phyloP scores from a whole-genome alignment of 2,113 vertebrate genomes.

The Orthochromis indermauri region DNA sequence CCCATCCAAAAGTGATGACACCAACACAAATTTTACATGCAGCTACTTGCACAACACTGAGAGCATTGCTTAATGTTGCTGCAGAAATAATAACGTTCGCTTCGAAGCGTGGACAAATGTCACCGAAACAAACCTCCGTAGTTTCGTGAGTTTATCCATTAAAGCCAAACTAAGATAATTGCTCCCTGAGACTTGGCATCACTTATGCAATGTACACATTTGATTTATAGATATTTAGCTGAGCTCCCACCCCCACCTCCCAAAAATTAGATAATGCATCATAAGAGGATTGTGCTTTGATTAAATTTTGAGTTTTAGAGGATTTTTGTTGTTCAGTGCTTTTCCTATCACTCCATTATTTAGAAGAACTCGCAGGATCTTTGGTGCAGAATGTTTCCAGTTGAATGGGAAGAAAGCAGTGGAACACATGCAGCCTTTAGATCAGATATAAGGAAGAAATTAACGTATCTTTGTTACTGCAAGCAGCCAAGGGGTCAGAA shows the following conservation, averaged over 20 bases:
- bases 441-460: background rate
- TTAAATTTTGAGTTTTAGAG: background rate
- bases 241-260: background rate
- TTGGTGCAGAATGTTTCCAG: background rate
- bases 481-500: slow-evolving; percentile 19
- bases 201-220: background rate
- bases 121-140: background rate
- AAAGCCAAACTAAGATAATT: background rate
- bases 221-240: background rate
- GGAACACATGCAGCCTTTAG: background rate
- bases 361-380: background rate
- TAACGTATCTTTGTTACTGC: background rate
- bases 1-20: background rate
- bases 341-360: background rate
- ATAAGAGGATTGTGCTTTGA: background rate
- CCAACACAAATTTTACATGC: background rate
- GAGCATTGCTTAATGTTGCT: background rate
- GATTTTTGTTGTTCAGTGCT: background rate
- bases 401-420: fast-evolving
- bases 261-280: background rate
- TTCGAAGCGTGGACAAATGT: background rate
- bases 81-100: background rate
- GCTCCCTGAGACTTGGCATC: too few species aligned
- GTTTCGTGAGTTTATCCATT: background rate
- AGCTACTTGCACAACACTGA: background rate